A percentile compares a stretch with the other conserved stretches of the same genome.
Evolutionary conservation across 2,797 vertebrate genomes (phyloP).

Genomic region (Setipinna tenuifilis): DNA sequence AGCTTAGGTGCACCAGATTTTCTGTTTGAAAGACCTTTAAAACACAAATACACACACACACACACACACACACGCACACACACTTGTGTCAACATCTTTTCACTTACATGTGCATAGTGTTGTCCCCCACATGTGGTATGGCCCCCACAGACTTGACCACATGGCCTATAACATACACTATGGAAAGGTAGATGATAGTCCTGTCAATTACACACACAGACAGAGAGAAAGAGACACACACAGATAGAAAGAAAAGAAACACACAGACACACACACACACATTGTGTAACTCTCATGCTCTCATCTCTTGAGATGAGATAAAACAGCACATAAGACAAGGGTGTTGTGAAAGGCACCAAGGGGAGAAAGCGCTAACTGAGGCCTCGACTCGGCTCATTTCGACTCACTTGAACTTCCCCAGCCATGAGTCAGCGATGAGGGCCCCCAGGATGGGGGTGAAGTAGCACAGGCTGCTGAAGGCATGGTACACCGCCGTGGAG

Average conservation of each 20-base stretch:
- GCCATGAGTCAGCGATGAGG: slow-evolving; percentile 93
- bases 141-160: slow-evolving; percentile 92
- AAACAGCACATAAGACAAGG: no score
- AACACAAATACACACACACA: slow-evolving; percentile 33
- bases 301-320: no score
- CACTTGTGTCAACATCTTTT: not conserved
- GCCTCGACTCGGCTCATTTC: slow-evolving; percentile 72
- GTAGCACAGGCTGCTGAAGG: slow-evolving; percentile 92
- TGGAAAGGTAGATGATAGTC: slow-evolving; percentile 95
- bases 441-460: slow-evolving; percentile 95
- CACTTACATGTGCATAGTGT: slow-evolving; percentile 86
- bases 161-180: slow-evolving; percentile 92
- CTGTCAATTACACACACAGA: slow-evolving; percentile 71
- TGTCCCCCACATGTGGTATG: slow-evolving; percentile 85
- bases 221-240: not conserved
- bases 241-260: no score
- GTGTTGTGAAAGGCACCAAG: no score
- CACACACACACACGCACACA: not conserved
- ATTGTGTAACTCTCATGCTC: no score
- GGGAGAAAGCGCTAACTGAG: no score
- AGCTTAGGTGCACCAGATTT: not conserved
- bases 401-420: slow-evolving; percentile 94
- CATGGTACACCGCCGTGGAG: slow-evolving; percentile 93
- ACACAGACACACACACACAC: no score
- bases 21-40: not conserved